Base-by-base conservation (phyloP, 2,888 invertebrate genomes). In the Zele albiditarsus region DNA sequence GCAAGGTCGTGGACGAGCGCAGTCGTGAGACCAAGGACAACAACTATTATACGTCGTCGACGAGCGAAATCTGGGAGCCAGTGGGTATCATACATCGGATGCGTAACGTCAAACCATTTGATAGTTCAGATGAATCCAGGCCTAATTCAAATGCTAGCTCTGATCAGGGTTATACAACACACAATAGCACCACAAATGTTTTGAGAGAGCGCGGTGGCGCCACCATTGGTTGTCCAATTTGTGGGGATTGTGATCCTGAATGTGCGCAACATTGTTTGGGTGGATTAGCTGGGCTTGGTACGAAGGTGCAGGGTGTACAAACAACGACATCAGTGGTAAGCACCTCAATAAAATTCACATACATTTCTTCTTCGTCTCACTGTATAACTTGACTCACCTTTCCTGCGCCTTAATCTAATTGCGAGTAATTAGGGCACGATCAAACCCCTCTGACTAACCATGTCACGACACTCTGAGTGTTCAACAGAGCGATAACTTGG, bases 21-120 rank as follows among this genome's bases (percentile, higher is more conserved):
- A 92, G 92, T 76, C 91, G 93, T 68, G 94, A 94, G 88, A 93
- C 93, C 53, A 93, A 94, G 87, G 94, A 94, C 83, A 93, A 94
- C 86, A 94, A 94, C 86, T 92, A 91, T 83, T 94, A 93, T 86
- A 92, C 92, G 65, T 93, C 92, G 82, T 91, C 92, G 66, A 92
- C 93, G 69, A 92, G 92, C 78, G 94, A 94, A 87, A 91, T 93
- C 78, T 93, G 93, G 92, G 93, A 93, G 84, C 93, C 93, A 12
- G 86, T 90, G 31, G 89, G 89, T 58, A 87, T 89, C 42, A 81
- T 89, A 4, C 87, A 88, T 70, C 86, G 87, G 33, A 83, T 85
- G 6, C 81, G 87, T 3, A 87, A 87, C 78, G 81, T 86, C 75
- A 88, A 88, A 69, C 88, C 88, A 23, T 88, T 89, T 80, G 88